Base-by-base conservation (phyloP, 2,888 invertebrate genomes). In the Macrosiphum euphorbiae region DNA sequence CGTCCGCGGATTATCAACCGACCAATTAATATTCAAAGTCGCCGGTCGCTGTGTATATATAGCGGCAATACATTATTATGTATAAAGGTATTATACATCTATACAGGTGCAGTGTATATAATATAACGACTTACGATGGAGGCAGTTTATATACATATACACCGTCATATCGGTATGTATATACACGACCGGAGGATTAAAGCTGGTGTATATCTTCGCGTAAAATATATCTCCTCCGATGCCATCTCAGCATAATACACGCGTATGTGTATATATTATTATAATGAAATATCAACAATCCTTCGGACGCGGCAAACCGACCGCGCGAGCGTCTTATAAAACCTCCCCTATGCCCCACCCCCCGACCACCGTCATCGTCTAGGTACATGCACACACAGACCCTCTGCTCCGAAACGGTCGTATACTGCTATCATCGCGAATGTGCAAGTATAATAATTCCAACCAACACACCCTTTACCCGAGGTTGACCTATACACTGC, bases 271-370 rank as follows among this genome's bases (percentile, higher is more conserved):
- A 78, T 78, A 8, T 35, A 20, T 78, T 55, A 78, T 78, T 78
- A 78, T 78, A 94, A 94, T 94, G 94, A 94, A 94, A 94, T 94
- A 94, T 94, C 94, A 94, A 94, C 94, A 94, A 90, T 44, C 90
- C 94, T 90, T 61, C 87, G 90, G 85, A 90, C 94, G 78, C 78
- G 78, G 78, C 86, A 44, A 50, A 86, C 90, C 86, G 89, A 93
- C 89, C 89, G 89, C 94, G 35, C 78, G 78, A 78, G 35, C 35
- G 90, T 94, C 94, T 94, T 94, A 94, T 67, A 90, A 89, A 41
- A 24, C 61, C 26, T 55, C 61, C 35, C 28, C 4, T 67, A 84
- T 50, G 24, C 50, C 41, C 0, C n/a, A 8, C 26, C 0, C n/a
- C 20, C 50, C 85, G n/a, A 50, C 50, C 91, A 0, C 41, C 55